Evolutionary conservation across 2,797 vertebrate genomes (phyloP), one percentile per base, ranked within the genome.

Genomic region (Capromys pilorides): DNA sequence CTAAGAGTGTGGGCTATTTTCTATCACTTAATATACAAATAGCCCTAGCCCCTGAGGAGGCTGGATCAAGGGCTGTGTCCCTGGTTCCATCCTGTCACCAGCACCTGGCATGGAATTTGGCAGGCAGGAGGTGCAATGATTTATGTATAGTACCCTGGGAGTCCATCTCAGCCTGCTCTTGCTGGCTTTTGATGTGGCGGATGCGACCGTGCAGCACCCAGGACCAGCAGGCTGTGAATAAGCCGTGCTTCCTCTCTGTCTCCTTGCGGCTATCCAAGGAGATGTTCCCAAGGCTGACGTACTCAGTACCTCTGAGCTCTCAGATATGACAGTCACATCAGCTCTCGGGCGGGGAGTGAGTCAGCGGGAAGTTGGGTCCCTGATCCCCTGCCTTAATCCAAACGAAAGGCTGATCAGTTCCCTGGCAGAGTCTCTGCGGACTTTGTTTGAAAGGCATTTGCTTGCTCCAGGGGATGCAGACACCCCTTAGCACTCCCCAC

Each of bases 141-240:
- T 33, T 22, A 19, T 6, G 0, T 0, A 16, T 0, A 39, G n/a
- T 1, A 13, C 28, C 33, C 41, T 1, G 0, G 73, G 22, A 22
- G 9, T 39, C 69, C 6, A 0, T 19, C 33, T 24, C 13, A 19
- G 92, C 71, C 31, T 16, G 45, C 41, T 10, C 2, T 24, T 24
- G 67, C 31, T 51, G 81, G 45, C 81, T 33, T 49, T 26, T 4
- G 2, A 0, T 16, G 7, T 0, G 1, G 49, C 0, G 3, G 59
- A 16, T 24, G 69, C 22, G 41, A 51, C 36, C 12, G 0, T 36
- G 28, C 71, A 5, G 67, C 6, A 36, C n/a, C 31, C 19, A 28
- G 64, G 19, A 21, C 5, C 18, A 6, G 71, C 2, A 2, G 22
- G 3, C 59, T 28, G 11, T 28, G 22, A 49, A 4, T 13, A 0